Evolutionary conservation across 2,797 vertebrate species (phyloP), one percentile per base, ranked within the genome.

Genomic region (Cichlasoma orientale): DNA sequence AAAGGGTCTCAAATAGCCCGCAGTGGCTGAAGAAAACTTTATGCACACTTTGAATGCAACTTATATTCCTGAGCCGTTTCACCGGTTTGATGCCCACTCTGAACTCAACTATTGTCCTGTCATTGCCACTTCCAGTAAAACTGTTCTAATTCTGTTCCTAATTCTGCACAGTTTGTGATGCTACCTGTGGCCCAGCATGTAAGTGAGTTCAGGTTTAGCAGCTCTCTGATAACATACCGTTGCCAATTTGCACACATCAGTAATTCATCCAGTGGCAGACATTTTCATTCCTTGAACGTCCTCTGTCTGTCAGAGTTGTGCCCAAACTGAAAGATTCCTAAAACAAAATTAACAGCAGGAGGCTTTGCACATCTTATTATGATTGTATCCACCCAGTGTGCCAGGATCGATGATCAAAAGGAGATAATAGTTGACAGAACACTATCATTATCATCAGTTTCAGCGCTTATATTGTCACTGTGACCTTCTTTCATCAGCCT

Each of bases 401-500:
- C 70, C 44, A 1, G 29, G 76, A 82, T 88, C 83, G 18, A 84
- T 82, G 80, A 82, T 80, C 72, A 58, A 66, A 56, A 59, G 4
- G 31, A 57, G 71, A 83, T 74, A 74, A 86, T 81, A 75, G 82
- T 23, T 31, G 71, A 73, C 75, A 79, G 78, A 76, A 74, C 84
- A 59, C 87, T 80, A 66, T 80, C 81, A 72, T 82, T 75, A 85
- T 81, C 75, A 69, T 81, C 80, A 53, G 56, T 80, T 74, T 68
- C 61, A 82, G 78, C 29, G 33, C 76, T 79, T 36, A 58, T 68
- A 50, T 80, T 29, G 74, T 80, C 72, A 31, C 71, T 7, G 73
- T 87, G 88, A 90, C 88, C 89, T 91, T 89, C 72, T 50, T 33
- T 89, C 77, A 61, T 83, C 70, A 23, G 11, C 79, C 82, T 84